Evolutionary conservation across 1,140 invertebrate species (phyloP).

Genomic region (Zophobas atratus): DNA sequence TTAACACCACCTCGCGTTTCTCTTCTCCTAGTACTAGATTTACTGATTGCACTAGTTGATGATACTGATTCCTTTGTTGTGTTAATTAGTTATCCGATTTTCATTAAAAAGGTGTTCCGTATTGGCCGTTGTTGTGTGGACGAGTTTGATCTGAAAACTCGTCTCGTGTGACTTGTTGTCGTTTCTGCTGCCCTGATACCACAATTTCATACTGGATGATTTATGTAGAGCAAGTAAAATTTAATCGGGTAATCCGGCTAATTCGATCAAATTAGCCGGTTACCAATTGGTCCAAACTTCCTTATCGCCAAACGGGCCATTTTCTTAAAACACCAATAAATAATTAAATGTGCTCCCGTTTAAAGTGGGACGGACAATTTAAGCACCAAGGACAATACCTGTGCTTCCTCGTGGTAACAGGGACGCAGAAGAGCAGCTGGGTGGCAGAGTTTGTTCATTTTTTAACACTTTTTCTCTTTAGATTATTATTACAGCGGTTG

Average conservation of each 20-base stretch:
- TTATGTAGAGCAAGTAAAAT: slow-evolving; percentile 62
- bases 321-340: slow-evolving; percentile 25
- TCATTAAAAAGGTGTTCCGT: slow-evolving; percentile 35
- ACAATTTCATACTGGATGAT: slow-evolving; percentile 61
- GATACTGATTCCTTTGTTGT: slow-evolving; percentile 60
- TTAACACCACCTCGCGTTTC: slow-evolving; percentile 22
- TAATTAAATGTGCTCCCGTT: slow-evolving; percentile 28
- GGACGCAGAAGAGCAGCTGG: slow-evolving; percentile 20
- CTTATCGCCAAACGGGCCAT: slow-evolving; percentile 44
- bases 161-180: slow-evolving; percentile 6
- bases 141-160: slow-evolving; percentile 8
- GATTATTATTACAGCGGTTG: too few relatives aligned
- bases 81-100: slow-evolving; percentile 46
- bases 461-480: too few relatives aligned
- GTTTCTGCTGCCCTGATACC: slow-evolving; percentile 55
- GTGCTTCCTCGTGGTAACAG: slow-evolving; percentile 54
- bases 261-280: slow-evolving; percentile 33
- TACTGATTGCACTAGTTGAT: slow-evolving; percentile 64
- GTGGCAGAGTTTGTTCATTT: slow-evolving; percentile 12
- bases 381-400: slow-evolving; percentile 57
- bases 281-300: slow-evolving; percentile 23
- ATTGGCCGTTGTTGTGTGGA: not conserved
- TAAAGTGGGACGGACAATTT: slow-evolving; percentile 48
- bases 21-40: slow-evolving; percentile 54
- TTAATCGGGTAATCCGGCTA: slow-evolving; percentile 35